A percentile compares a stretch with the other conserved stretches of the same genome.
These are phyloP conservation scores for Druceiella hillmani DNA, from an alignment of 2,888 invertebrate species.

Conservation along the genomic window DNA sequence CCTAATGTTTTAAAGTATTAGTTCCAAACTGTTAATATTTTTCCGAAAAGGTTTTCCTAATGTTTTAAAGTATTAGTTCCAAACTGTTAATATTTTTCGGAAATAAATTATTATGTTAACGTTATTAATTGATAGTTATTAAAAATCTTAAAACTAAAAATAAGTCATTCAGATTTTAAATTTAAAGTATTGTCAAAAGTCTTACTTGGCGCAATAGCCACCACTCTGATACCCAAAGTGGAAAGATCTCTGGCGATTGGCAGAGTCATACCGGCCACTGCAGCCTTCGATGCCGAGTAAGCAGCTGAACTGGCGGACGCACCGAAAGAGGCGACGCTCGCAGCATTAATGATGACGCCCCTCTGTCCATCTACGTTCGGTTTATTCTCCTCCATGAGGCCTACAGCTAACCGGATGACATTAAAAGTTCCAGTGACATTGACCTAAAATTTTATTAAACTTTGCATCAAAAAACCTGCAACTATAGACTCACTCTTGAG, in stretches of 20 bases:
- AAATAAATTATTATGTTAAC: too few species aligned
- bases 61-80: too few species aligned
- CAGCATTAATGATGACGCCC: constrained; percentile 84
- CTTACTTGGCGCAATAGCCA: constrained; percentile 63
- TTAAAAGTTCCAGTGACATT: constrained; percentile 84
- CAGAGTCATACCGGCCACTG: constrained; percentile 80
- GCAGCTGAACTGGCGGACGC: constrained; percentile 88
- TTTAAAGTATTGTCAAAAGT: too few species aligned
- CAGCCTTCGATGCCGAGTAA: constrained; percentile 83
- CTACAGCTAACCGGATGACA: constrained; percentile 68
- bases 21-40: too few species aligned
- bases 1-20: too few species aligned
- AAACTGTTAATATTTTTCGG: too few species aligned
- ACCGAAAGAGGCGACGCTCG: constrained; percentile 84
- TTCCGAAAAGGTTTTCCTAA: too few species aligned
- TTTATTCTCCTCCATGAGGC: constrained; percentile 67
- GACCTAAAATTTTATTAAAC: constrained; percentile 44
- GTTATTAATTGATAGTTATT: too few species aligned
- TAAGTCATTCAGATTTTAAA: too few species aligned
- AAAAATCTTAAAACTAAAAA: too few species aligned
- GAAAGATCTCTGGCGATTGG: constrained; percentile 84
- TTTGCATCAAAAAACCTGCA: too few species aligned
- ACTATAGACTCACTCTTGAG: too few species aligned
- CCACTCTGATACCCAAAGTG: constrained; percentile 61
- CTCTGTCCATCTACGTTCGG: constrained; percentile 70